Evolutionary conservation across 2,113 vertebrate genomes (phyloP), one percentile per base, ranked within the genome.

Genomic region (Rhinopomastus cyanomelas): DNA sequence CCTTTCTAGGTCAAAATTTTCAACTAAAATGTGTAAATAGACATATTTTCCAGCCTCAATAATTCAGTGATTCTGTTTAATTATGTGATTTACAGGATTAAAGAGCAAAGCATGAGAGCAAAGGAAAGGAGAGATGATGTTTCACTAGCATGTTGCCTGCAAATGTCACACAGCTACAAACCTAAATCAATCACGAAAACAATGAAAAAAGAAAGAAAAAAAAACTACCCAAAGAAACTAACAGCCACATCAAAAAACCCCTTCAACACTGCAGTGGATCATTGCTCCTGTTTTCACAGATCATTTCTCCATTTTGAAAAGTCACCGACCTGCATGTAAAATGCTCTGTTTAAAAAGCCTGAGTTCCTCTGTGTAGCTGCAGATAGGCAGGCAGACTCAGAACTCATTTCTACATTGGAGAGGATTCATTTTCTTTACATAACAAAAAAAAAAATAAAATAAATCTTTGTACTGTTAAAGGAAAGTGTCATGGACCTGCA

Each of bases 1-100:
- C 10, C 89, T 79, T 93, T 39, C 53, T 27, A 62, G 49, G 68
- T 65, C 72, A 76, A 17, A 46, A 56, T 75, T 74, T 83, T 56
- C 29, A 72, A 88, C 78, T 56, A 75, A 90, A 90, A 79, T 12
- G 25, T 87, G 59, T 81, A 84, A 92, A 55, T 89, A 42, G 39
- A 42, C 11, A 15, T 42, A 12, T 42, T 42, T 42, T 42, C 39
- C 39, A 42, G 39, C 39, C 39, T 15, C 39, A 42, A n/a, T n/a
- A n/a, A n/a, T n/a, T n/a, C n/a, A n/a, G n/a, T 42, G 39, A 42
- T 42, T 42, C 39, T 15, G 52, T 92, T 73, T 84, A 93, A 92
- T 93, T 84, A 62, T 0, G 4, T 2, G 12, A 74, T 90, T 87
- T 95, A 56, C 30, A 92, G 73, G 53, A 73, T 4, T 84, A 94